These are phyloP conservation scores for Protobothrops mucrosquamatus DNA, from an alignment of 2,113 vertebrate genomes.

Conservation along the genomic window DNA sequence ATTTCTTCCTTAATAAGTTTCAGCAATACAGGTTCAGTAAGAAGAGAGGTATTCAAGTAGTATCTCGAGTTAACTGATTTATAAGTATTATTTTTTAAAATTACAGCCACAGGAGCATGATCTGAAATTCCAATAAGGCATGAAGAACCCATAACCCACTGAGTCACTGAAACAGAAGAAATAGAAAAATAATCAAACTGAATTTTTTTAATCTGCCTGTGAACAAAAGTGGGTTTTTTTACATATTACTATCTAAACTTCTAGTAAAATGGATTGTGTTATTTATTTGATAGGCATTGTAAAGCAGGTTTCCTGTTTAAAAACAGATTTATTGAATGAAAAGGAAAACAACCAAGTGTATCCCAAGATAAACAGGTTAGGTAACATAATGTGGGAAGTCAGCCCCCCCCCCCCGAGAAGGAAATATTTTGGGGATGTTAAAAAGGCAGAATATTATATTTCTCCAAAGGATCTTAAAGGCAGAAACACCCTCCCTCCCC, in stretches of 20 bases:
- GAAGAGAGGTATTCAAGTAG: background rate
- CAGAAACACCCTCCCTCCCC: too few relatives aligned
- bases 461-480: too few relatives aligned
- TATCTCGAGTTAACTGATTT: background rate
- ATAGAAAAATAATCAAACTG: background rate
- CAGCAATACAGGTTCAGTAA: background rate
- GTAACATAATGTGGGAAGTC: background rate
- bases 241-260: background rate
- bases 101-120: background rate
- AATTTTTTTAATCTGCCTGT: background rate
- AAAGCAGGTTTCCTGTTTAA: background rate
- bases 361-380: background rate
- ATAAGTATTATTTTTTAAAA: background rate
- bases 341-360: background rate
- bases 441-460: too few relatives aligned
- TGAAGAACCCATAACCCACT: background rate
- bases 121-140: background rate
- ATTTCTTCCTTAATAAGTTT: background rate
- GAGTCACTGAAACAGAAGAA: background rate
- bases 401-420: too few relatives aligned
- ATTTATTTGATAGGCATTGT: background rate
- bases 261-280: background rate
- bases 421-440: too few relatives aligned
- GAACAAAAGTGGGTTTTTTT: background rate
- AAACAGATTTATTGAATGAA: background rate